phyloP scores from a whole-genome alignment of 2,113 vertebrate genomes.

The Setophaga petechia region DNA sequence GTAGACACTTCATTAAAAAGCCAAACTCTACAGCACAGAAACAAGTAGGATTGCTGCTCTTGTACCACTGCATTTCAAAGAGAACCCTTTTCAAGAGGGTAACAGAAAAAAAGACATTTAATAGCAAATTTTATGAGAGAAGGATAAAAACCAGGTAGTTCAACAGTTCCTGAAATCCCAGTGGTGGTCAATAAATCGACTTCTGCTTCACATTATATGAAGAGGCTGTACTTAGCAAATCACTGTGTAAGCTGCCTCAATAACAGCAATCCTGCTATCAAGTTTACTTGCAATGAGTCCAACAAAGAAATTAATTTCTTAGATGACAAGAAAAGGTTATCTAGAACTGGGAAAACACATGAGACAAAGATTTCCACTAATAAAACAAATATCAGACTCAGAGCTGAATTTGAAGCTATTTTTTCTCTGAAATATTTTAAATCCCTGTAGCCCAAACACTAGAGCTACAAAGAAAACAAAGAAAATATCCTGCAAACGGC shows the following conservation, averaged over 20 bases:
- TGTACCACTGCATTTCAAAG: constrained; percentile 26
- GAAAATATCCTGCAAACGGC: constrained; percentile 21
- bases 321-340: constrained; percentile 76
- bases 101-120: constrained; percentile 43
- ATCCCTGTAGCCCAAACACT: constrained; percentile 50
- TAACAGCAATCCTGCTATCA: constrained; percentile 76
- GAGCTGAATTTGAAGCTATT: constrained; percentile 58
- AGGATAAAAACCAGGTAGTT: constrained; percentile 62
- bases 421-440: constrained; percentile 41
- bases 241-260: constrained; percentile 76
- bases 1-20: not conserved
- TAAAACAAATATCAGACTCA: constrained; percentile 74
- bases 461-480: constrained; percentile 50
- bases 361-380: constrained; percentile 75
- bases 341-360: constrained; percentile 71
- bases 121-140: constrained; percentile 52
- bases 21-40: not conserved
- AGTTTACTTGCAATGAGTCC: constrained; percentile 77
- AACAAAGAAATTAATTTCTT: constrained; percentile 82
- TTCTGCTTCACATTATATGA: constrained; percentile 75
- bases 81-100: constrained; percentile 22
- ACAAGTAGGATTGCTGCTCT: not conserved
- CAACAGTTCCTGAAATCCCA: constrained; percentile 76
- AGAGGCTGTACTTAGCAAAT: constrained; percentile 79
- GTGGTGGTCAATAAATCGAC: constrained; percentile 75